Evolutionary conservation across 2,113 vertebrate genomes (phyloP), one percentile per base, ranked within the genome.

Genomic region (Apaloderma vittatum): DNA sequence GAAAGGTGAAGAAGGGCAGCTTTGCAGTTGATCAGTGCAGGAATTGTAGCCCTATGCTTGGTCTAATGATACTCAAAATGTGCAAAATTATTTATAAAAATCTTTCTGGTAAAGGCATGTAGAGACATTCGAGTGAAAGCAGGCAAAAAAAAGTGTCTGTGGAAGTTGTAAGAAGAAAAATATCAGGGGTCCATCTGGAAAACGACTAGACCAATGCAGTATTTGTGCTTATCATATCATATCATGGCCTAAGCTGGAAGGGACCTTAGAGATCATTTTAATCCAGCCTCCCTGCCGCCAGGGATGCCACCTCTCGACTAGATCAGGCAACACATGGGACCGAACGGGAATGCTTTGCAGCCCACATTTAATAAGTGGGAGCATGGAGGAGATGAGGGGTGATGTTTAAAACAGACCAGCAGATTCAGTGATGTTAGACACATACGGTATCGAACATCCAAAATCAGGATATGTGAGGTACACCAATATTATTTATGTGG

Each of bases 391-490:
- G 15, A 36, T 26, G 52, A 22, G 2, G 8, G 26, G 18, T 37
- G 43, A 23, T 46, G 40, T 51, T 26, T 72, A 48, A 86, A 95
- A 63, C 9, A 52, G 26, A 75, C 34, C 26, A 52, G 23, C 18
- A 93, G 48, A 65, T 52, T 68, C 48, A 13, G 52, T 66, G 54
- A 27, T 63, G 18, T 43, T 27, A 37, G 52, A n/a, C 26, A 72
- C 5, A 11, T 4, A n/a, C 3, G 29, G 9, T n/a, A 43, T 2
- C 70, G 37, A 71, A 74, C 51, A 62, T 6, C 32, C 1, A 0
- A 67, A 80, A 74, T 26, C 21, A 63, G 40, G 46, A 40, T 27
- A 12, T 4, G 1, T 2, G 10, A 67, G 30, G 11, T 26, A 77
- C 46, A 24, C 70, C 46, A 86, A 13, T 17, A 26, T 45, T 3